phyloP scores from a whole-genome alignment of 2,797 vertebrate genomes.

The Synanceia verrucosa region DNA sequence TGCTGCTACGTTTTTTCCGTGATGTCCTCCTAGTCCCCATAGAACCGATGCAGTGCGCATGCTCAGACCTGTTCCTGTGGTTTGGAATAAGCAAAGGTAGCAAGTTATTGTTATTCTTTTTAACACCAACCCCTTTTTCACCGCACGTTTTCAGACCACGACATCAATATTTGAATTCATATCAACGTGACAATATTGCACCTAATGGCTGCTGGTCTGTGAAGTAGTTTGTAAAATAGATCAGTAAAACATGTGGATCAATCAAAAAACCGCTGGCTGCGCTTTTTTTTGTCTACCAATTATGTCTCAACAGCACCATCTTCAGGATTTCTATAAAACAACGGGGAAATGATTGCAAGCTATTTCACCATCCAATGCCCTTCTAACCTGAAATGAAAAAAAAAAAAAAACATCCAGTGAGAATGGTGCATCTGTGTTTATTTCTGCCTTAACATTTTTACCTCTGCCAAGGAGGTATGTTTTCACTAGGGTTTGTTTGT shows the following conservation, averaged over 20 bases:
- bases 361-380: slow-evolving; percentile 63
- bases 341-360: slow-evolving; percentile 34
- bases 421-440: background rate
- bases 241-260: slow-evolving; percentile 49
- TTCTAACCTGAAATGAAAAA: slow-evolving; percentile 6
- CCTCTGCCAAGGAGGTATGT: no score
- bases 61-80: slow-evolving; percentile 68
- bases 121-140: background rate
- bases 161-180: accelerated
- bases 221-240: background rate
- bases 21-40: slow-evolving; percentile 81
- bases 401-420: slow-evolving; percentile 4
- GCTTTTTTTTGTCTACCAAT: background rate
- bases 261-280: slow-evolving; percentile 61
- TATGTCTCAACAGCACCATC: slow-evolving; percentile 62
- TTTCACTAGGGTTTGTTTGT: no score
- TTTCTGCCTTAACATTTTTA: background rate
- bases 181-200: accelerated
- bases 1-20: slow-evolving; percentile 79
- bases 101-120: slow-evolving; percentile 29
- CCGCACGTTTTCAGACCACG: accelerated
- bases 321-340: background rate
- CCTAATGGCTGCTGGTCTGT: accelerated
- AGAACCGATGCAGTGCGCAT: slow-evolving; percentile 80
- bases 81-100: slow-evolving; percentile 57